phyloP scores from a whole-genome alignment of 2,113 vertebrate species.

The Pterocles gutturalis region DNA sequence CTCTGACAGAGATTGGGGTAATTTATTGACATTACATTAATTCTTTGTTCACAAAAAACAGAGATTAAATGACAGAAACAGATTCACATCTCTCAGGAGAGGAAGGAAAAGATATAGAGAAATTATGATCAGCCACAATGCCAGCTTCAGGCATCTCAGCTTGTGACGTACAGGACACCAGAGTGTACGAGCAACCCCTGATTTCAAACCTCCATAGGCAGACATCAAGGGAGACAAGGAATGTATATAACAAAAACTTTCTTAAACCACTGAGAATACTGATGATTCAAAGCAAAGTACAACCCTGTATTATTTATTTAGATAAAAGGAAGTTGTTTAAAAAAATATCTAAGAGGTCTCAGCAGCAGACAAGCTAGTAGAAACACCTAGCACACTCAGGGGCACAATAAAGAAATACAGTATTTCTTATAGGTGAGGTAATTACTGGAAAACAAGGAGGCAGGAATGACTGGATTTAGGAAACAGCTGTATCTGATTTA shows the following conservation, averaged over 20 bases:
- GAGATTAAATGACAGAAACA: constrained; percentile 57
- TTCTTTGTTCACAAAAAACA: constrained; percentile 40
- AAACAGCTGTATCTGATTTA: constrained; percentile 46
- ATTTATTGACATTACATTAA: constrained; percentile 46
- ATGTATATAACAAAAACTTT: background rate
- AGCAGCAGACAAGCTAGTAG: constrained; percentile 6
- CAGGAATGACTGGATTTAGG: constrained; percentile 21
- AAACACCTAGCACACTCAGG: background rate
- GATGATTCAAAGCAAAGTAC: background rate
- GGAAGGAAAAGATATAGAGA: constrained; percentile 35
- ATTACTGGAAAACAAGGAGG: constrained; percentile 35
- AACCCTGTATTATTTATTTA: background rate
- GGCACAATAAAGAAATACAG: background rate
- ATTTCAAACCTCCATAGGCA: background rate
- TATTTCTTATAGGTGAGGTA: constrained; percentile 48
- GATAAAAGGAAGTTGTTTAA: background rate
- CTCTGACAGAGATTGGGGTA: background rate
- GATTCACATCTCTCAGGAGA: constrained; percentile 11
- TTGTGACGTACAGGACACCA: constrained; percentile 39
- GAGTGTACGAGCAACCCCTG: background rate
- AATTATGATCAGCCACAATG: constrained; percentile 28
- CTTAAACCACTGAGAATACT: background rate
- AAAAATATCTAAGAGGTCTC: background rate
- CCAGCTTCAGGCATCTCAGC: constrained; percentile 48
- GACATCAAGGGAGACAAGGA: constrained; percentile 3